A percentile compares a stretch with the other conserved stretches of the same genome.
Conservation (phyloP, 1,140 invertebrate species). For the Drosophila tristis region DNA sequence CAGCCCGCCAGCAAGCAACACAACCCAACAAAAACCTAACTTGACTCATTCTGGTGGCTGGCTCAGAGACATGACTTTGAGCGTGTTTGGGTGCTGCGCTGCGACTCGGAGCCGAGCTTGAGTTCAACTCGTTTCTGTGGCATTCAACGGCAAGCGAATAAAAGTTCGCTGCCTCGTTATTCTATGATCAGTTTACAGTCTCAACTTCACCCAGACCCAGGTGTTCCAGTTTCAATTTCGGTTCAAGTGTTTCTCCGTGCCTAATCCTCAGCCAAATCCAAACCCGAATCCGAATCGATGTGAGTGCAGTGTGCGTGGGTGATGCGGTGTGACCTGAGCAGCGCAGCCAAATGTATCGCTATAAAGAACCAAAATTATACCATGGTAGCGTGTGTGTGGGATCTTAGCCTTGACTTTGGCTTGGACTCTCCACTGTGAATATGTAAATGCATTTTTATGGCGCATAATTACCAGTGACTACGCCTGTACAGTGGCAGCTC, state of each 20-base stretch:
- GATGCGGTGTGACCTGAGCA: not conserved
- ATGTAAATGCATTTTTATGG: slow-evolving; percentile 49
- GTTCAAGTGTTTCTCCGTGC: slow-evolving; percentile 43
- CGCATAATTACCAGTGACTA: slow-evolving; percentile 22
- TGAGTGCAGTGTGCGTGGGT: slow-evolving; percentile 53
- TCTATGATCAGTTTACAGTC: slow-evolving; percentile 76
- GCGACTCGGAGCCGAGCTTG: slow-evolving; percentile 28
- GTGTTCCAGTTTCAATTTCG: slow-evolving; percentile 59
- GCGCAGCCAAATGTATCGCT: not conserved
- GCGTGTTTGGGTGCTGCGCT: slow-evolving; percentile 6
- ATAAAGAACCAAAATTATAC: slow-evolving; percentile 5
- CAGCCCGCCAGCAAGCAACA: slow-evolving; percentile 17
- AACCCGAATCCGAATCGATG: slow-evolving; percentile 23
- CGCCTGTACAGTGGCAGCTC: slow-evolving; percentile 29
- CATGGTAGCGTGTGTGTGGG: slow-evolving; percentile 32
- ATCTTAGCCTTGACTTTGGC: slow-evolving; percentile 71
- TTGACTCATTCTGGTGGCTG: slow-evolving; percentile 51
- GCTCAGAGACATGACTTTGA: slow-evolving; percentile 53
- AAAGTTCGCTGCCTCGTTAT: slow-evolving; percentile 69
- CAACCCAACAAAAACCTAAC: slow-evolving; percentile 1
- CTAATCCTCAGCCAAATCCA: slow-evolving; percentile 14
- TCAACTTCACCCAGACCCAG: slow-evolving; percentile 51
- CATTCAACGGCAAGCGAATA: slow-evolving; percentile 79
- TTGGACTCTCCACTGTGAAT: slow-evolving; percentile 37
- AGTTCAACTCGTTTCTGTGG: slow-evolving; percentile 77